Evolutionary conservation across 2,797 vertebrate genomes (phyloP).

Genomic region (Myioborus melanocephalus): DNA sequence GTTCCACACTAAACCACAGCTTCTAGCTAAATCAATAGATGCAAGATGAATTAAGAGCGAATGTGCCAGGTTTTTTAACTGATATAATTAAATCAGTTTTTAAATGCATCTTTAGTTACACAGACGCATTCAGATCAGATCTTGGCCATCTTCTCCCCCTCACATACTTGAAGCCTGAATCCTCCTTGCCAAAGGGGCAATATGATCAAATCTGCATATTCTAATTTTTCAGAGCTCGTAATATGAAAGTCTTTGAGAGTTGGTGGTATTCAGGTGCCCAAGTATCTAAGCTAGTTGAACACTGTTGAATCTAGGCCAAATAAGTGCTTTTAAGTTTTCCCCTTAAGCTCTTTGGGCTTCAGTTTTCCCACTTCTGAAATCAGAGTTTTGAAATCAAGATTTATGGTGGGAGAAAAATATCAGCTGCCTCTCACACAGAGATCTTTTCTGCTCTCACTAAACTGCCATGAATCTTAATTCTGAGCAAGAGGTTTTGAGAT

Average conservation of each 20-base stretch:
- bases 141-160: conserved; percentile 48
- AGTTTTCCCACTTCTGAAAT: conserved; percentile 63
- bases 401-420: conserved; percentile 64
- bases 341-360: conserved; percentile 61
- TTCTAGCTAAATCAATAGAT: conserved; percentile 36
- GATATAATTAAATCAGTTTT: conserved; percentile 58
- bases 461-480: conserved; percentile 64
- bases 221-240: conserved; percentile 47
- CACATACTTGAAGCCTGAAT: conserved; percentile 34
- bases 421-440: conserved; percentile 59
- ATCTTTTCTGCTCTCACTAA: conserved; percentile 51
- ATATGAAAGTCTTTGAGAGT: conserved; percentile 47
- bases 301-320: conserved; percentile 65
- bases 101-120: conserved; percentile 49
- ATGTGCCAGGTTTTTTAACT: conserved; percentile 17
- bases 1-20: not conserved
- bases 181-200: conserved; percentile 52
- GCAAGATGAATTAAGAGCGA: not conserved
- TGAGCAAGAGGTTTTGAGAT: conserved; percentile 61
- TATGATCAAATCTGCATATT: conserved; percentile 62
- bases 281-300: conserved; percentile 46
- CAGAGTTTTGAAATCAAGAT: conserved; percentile 66
- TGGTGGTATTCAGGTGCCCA: conserved; percentile 49
- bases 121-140: conserved; percentile 24
- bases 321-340: conserved; percentile 67